Base-by-base conservation (phyloP, 2,113 vertebrate genomes). In the Speoplatyrhinus poulsoni region DNA sequence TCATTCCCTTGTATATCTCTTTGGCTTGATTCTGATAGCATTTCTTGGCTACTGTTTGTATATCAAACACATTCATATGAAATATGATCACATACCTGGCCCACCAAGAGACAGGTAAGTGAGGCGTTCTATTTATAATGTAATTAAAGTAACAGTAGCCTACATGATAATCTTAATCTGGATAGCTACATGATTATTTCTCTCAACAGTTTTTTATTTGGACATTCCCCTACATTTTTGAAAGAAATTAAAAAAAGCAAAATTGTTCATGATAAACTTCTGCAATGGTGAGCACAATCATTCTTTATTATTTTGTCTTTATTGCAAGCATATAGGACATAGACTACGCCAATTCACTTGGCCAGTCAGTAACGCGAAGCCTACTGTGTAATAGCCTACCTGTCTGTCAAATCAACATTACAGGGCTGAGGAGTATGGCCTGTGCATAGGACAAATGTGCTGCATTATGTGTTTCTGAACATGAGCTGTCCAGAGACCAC, bases 21-120 rank as follows among this genome's bases (percentile, higher is more conserved):
- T 69, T 9, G 2, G 65, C 7, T 12, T 70, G 6, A 16, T 70
- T 41, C 58, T 75, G 2, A 12, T 55, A 9, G 54, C 46, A 12
- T 79, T 75, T 49, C 32, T 69, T 4, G 1, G 9, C 9, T 92
- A 86, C 75, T 93, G 92, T 81, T 82, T 90, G 82, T 94, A 93
- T 71, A 70, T 94, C 67, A 62, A 55, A 1, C 82, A 83, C 71
- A 52, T 87, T 69, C 93, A 93, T 69, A 65, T 80, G 62, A 90
- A 91, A 65, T 94, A 92, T 72, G 94, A 94, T 74, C 81, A 89
- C 85, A 94, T 94, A 85, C 93, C 93, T 60, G 87, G 92, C 69
- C 69, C 92, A 41, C 93, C 93, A 55, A 85, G 93, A 80, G 86
- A 80, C 79, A 93, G 93, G 93, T 94, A 33, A 67, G 68, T 47